Conservation (phyloP, 2,113 vertebrate species). For the Alouatta palliata region DNA sequence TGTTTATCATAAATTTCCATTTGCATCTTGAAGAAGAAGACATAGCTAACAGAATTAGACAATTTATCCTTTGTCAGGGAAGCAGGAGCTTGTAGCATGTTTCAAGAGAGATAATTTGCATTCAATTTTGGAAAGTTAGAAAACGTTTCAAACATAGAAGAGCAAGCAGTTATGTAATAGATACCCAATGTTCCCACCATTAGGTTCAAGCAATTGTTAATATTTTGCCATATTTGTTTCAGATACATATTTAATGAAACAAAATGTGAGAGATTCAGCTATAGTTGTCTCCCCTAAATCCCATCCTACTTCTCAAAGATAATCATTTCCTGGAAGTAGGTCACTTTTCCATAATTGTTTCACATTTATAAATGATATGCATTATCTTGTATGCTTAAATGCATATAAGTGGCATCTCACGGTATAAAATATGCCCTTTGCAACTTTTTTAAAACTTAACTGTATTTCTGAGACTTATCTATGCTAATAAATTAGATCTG, state of each 20-base stretch:
- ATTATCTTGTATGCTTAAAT: neutral
- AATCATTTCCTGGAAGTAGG: neutral
- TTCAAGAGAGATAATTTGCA: neutral
- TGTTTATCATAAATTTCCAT: constrained; percentile 43
- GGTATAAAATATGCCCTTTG: neutral
- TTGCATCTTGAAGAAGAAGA: neutral
- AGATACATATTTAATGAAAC: constrained; percentile 31
- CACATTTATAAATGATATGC: neutral
- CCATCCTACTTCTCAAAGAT: neutral
- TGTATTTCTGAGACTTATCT: neutral
- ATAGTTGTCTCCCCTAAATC: neutral
- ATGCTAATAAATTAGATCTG: neutral
- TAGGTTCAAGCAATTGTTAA: neutral
- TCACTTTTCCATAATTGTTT: neutral
- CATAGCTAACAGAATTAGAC: neutral
- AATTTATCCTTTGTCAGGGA: constrained; percentile 29
- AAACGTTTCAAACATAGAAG: neutral
- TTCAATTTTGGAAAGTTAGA: neutral
- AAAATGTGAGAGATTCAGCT: neutral
- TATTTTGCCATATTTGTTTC: constrained; percentile 19
- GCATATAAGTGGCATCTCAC: neutral
- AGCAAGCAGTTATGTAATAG: neutral
- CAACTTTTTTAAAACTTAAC: neutral
- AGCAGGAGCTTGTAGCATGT: neutral
- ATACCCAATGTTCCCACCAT: neutral